phyloP scores from a whole-genome alignment of 2,888 invertebrate species.

The Brachynemurus nebulosus region DNA sequence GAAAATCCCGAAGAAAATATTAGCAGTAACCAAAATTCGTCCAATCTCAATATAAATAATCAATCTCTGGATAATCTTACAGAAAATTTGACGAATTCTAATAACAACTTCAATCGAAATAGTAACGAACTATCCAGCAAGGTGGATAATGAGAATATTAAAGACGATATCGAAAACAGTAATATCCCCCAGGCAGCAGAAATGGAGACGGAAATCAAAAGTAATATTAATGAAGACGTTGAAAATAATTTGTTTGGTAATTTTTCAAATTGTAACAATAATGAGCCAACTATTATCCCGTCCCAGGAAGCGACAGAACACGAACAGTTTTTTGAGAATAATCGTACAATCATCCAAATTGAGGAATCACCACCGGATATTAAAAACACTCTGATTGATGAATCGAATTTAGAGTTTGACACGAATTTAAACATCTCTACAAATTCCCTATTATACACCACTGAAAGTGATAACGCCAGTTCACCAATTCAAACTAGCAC shows the following conservation, averaged over 20 bases:
- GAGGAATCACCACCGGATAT: conserved; percentile 2
- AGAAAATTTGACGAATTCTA: no score
- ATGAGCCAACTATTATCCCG: neutral
- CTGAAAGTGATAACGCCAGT: conserved; percentile 31
- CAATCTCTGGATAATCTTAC: no score
- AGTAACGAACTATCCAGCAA: no score
- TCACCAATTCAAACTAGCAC: conserved; percentile 37
- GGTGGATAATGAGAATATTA: no score
- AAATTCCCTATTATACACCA: conserved; percentile 25
- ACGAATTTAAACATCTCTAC: conserved; percentile 30
- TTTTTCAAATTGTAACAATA: neutral
- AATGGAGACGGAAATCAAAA: conserved; percentile 1
- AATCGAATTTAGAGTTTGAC: neutral
- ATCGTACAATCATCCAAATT: conserved; percentile 8
- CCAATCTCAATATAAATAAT: no score
- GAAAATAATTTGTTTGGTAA: neutral
- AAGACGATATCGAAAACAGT: neutral
- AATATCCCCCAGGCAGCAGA: neutral
- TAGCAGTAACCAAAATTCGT: neutral
- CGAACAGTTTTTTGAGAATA: conserved; percentile 9
- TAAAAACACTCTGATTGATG: neutral
- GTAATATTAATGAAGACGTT: neutral
- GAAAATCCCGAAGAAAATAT: neutral
- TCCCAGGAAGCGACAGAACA: neutral
- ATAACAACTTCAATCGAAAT: no score